These are phyloP conservation scores for Semibalanus balanoides DNA, from an alignment of 1,140 invertebrate genomes.

Conservation along the genomic window DNA sequence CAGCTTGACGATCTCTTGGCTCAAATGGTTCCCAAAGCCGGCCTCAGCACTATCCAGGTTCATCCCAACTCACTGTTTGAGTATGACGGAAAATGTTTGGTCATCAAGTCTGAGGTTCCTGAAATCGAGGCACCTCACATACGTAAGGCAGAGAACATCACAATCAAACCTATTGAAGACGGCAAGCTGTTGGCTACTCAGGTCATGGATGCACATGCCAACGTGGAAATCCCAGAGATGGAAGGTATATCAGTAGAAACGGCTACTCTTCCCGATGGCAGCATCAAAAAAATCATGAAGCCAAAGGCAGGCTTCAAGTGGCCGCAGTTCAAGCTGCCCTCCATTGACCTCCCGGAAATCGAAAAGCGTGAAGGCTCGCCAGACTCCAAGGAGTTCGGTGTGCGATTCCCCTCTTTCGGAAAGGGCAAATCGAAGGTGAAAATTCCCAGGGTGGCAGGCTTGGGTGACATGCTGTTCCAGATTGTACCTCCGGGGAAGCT, in stretches of 20 bases:
- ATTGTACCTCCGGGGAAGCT: neutral
- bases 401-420: neutral
- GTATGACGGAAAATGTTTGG: neutral
- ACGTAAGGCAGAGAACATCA: neutral
- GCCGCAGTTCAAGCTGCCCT: neutral
- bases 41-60: neutral
- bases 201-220: neutral
- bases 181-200: neutral
- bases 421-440: neutral
- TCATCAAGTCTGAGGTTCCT: neutral
- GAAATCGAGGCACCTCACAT: neutral
- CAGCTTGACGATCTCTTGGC: neutral
- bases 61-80: neutral
- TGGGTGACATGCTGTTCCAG: neutral
- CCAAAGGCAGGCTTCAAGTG: neutral
- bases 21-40: neutral
- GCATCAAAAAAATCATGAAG: neutral
- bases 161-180: neutral
- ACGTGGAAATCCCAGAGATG: neutral
- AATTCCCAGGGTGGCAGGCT: neutral
- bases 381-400: neutral
- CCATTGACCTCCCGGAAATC: neutral
- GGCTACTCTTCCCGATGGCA: neutral
- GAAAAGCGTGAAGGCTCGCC: neutral
- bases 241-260: neutral